Conservation (phyloP, 2,113 vertebrate species). For the Procapra przewalskii region DNA sequence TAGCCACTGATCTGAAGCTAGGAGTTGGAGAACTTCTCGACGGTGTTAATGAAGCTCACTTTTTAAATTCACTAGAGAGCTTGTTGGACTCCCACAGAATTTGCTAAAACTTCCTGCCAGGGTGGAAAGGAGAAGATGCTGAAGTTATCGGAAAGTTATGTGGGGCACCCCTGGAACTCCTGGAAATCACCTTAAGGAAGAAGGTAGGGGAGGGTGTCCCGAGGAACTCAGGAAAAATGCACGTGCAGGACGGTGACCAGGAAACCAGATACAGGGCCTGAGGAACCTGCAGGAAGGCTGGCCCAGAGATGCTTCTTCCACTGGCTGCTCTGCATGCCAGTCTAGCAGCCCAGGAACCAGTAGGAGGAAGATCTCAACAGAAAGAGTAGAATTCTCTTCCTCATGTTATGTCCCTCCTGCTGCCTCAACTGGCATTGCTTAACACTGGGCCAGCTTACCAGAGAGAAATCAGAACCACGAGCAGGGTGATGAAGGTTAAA, state of each 20-base stretch:
- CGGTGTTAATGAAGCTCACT: background rate
- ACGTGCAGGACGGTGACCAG: background rate
- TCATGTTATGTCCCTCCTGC: background rate
- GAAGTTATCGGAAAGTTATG: background rate
- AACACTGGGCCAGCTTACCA: background rate
- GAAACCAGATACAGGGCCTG: background rate
- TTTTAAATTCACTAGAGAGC: background rate
- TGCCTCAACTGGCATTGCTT: background rate
- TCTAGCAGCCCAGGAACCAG: background rate
- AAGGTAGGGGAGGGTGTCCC: fast-evolving
- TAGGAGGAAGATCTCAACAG: fast-evolving
- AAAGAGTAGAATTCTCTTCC: background rate
- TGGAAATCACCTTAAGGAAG: background rate
- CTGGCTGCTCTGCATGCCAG: background rate
- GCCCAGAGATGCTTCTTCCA: too few relatives aligned
- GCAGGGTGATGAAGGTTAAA: background rate
- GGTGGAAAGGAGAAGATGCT: background rate
- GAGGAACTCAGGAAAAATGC: background rate
- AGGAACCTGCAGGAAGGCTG: background rate
- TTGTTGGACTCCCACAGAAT: background rate
- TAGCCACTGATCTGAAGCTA: background rate
- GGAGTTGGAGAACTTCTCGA: fast-evolving
- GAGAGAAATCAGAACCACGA: background rate
- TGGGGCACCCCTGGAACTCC: background rate
- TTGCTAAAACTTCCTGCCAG: background rate